Evolutionary conservation across 2,888 invertebrate species (phyloP).

Genomic region (Gerris lacustris): DNA sequence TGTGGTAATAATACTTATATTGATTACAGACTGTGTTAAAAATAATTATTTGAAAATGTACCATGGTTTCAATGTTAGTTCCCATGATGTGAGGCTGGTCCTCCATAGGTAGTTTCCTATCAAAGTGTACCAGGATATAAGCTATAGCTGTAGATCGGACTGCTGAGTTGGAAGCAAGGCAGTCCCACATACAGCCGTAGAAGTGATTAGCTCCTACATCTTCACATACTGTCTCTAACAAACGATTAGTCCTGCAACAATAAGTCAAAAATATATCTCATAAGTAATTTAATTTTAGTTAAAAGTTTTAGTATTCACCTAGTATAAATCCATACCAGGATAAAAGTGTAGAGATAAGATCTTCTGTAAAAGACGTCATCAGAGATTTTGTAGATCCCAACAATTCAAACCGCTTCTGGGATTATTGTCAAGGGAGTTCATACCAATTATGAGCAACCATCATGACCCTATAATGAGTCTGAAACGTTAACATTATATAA

Average conservation of each 20-base stretch:
- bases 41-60: conserved; percentile 34
- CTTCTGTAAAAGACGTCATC: no score
- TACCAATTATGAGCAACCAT: no score
- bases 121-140: conserved; percentile 66
- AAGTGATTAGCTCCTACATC: conserved; percentile 67
- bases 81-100: conserved; percentile 75
- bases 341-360: no score
- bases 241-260: conserved; percentile 44
- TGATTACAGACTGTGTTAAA: no score
- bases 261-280: neutral
- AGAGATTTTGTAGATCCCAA: no score
- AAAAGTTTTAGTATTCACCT: no score
- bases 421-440: no score
- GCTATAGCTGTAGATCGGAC: conserved; percentile 70
- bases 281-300: neutral
- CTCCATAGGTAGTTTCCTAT: conserved; percentile 61
- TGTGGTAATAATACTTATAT: no score
- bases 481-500: no score
- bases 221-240: conserved; percentile 58
- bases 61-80: conserved; percentile 70
- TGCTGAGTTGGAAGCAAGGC: conserved; percentile 64
- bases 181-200: conserved; percentile 80
- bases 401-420: no score
- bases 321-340: no score
- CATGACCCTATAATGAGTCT: no score